Evolutionary conservation across 2,888 invertebrate species (phyloP).

Genomic region (Temnothorax ravouxi): DNA sequence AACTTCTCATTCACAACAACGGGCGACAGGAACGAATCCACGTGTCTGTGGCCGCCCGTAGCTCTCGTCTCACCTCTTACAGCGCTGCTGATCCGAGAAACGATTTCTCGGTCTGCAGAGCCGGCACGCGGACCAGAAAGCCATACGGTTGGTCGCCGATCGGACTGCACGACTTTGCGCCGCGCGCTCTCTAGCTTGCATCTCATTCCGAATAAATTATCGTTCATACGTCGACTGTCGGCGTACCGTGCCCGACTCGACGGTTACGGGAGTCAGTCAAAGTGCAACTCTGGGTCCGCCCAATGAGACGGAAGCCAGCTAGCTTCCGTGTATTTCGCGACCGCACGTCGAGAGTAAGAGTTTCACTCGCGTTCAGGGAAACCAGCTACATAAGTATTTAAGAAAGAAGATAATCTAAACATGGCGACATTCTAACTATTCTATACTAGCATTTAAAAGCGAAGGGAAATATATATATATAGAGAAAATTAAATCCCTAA

Average conservation of each 20-base stretch:
- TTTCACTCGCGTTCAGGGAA: neutral
- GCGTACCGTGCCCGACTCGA: constrained; percentile 50
- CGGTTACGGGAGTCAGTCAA: constrained; percentile 65
- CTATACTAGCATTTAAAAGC: neutral
- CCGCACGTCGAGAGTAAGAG: constrained; percentile 3
- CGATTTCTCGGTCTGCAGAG: constrained; percentile 77
- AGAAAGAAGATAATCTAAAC: neutral
- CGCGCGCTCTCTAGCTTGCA: constrained; percentile 60
- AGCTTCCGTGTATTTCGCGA: constrained; percentile 72
- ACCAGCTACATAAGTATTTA: neutral
- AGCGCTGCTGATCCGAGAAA: constrained; percentile 70
- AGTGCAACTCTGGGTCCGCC: constrained; percentile 69
- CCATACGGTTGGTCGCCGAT: constrained; percentile 64
- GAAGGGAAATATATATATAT: neutral
- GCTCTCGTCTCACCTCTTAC: constrained; percentile 50
- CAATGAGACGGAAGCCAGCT: constrained; percentile 70
- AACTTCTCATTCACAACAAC: constrained; percentile 57
- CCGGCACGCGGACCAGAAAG: constrained; percentile 66
- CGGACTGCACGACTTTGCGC: constrained; percentile 73
- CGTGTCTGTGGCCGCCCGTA: constrained; percentile 54
- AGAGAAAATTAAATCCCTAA: neutral
- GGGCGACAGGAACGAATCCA: constrained; percentile 56
- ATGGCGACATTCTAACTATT: neutral
- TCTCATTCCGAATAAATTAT: constrained; percentile 75
- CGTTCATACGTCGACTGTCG: constrained; percentile 66